Conservation (phyloP, 2,888 invertebrate genomes). For the Apotomis capreana region DNA sequence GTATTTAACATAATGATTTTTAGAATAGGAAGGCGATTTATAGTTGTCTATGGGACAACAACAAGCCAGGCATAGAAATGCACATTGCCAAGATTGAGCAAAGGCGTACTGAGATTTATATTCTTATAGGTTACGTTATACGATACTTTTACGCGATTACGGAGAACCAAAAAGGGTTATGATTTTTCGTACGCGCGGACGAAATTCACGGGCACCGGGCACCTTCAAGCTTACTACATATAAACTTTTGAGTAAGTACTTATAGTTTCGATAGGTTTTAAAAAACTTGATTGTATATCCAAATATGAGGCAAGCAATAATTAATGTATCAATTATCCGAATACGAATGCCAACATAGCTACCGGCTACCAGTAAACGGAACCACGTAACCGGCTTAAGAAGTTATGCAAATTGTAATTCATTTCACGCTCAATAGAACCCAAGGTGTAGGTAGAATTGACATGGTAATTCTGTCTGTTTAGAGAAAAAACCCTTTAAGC, state of each 20-base stretch:
- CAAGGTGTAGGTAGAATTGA: slow-evolving; percentile 17
- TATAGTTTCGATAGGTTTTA: background rate
- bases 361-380: slow-evolving; percentile 16
- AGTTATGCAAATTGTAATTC: slow-evolving; percentile 16
- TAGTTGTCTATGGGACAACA: too few relatives aligned
- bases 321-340: slow-evolving; percentile 18
- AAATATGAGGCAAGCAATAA: slow-evolving; percentile 6
- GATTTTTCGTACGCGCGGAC: too few relatives aligned
- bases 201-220: too few relatives aligned
- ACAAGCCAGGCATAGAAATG: too few relatives aligned
- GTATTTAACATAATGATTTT: too few relatives aligned
- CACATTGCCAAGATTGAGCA: too few relatives aligned
- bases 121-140: too few relatives aligned
- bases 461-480: slow-evolving; percentile 20
- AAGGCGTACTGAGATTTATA: too few relatives aligned
- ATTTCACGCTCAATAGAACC: slow-evolving; percentile 27
- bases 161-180: too few relatives aligned
- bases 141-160: too few relatives aligned
- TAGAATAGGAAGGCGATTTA: too few relatives aligned
- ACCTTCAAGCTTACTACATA: too few relatives aligned
- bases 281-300: background rate
- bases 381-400: slow-evolving; percentile 6
- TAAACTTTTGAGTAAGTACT: background rate
- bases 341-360: background rate
- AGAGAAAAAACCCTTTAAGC: slow-evolving; percentile 8